phyloP scores from a whole-genome alignment of 2,797 vertebrate species.

The Lacerta bilineata region DNA sequence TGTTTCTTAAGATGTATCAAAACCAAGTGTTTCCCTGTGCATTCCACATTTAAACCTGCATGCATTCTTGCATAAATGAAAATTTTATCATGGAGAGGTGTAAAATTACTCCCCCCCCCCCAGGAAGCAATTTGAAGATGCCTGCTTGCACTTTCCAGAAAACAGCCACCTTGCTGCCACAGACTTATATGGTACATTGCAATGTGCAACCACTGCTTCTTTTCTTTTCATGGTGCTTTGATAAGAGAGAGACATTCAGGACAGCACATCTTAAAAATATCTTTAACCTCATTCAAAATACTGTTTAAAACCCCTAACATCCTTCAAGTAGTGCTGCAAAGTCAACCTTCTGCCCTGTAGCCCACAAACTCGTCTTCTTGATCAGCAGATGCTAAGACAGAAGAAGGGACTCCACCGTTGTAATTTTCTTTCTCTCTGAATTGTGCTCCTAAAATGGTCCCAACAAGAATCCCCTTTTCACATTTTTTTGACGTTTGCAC shows the following conservation, averaged over 20 bases:
- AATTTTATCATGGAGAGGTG: slow-evolving; percentile 70
- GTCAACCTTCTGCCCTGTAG: slow-evolving; percentile 56
- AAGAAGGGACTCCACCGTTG: slow-evolving; percentile 54
- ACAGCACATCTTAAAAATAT: slow-evolving; percentile 56
- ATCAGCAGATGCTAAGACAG: slow-evolving; percentile 54
- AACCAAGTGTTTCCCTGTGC: slow-evolving; percentile 27
- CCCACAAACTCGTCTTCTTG: slow-evolving; percentile 56
- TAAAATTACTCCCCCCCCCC: slow-evolving; percentile 31
- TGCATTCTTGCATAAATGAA: slow-evolving; percentile 57
- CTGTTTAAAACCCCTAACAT: slow-evolving; percentile 51
- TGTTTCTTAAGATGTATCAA: slow-evolving; percentile 37
- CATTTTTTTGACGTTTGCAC: slow-evolving; percentile 67
- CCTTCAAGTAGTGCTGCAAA: slow-evolving; percentile 81
- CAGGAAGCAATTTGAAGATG: slow-evolving; percentile 48
- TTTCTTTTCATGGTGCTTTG: slow-evolving; percentile 61
- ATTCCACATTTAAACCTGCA: slow-evolving; percentile 44
- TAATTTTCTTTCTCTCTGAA: slow-evolving; percentile 62
- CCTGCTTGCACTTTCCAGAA: slow-evolving; percentile 63
- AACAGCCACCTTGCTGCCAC: slow-evolving; percentile 38
- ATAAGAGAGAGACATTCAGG: slow-evolving; percentile 69
- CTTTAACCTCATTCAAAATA: slow-evolving; percentile 74
- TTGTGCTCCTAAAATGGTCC: slow-evolving; percentile 76
- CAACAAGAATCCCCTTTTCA: slow-evolving; percentile 63
- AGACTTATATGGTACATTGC: not conserved
- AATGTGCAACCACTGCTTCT: slow-evolving; percentile 7